Base-by-base conservation (phyloP, 2,113 vertebrate genomes). In the Gasterosteus aculeatus region DNA sequence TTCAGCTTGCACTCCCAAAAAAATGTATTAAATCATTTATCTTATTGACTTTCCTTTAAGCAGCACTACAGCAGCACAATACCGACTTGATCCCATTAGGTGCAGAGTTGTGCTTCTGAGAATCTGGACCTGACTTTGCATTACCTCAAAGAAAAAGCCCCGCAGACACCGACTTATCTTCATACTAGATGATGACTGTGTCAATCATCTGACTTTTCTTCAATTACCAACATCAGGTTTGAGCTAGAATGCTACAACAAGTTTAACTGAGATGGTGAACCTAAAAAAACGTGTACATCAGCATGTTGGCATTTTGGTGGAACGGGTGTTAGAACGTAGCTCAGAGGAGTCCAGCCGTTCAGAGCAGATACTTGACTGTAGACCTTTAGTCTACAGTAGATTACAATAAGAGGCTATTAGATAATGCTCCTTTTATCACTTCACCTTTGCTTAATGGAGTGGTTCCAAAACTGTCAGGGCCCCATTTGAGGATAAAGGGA, bases 1-100 rank as follows among this genome's bases (percentile, higher is more conserved):
- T 46, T 84, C 54, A 41, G 57, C 58, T 57, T 63, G 44, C 61
- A 81, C 62, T 66, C 61, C 72, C n/a, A 35, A 65, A 77, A 77
- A 78, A 70, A 6, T 14, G 0, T 16, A 41, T 54, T 47, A 47
- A 73, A 80, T 69, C 16, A 71, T 71, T 81, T 74, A 18, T 78
- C 47, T 69, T 63, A 31, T 53, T 68, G 53, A 16, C 53, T 77
- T 69, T 41, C 11, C 1, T 49, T 15, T 41, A 33, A 53, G 58
- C 3, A 67, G 54, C 29, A 69, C 51, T 38, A 16, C n/a, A 69
- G 59, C 46, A 57, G 71, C n/a, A 54, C 33, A 15, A 38, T 46
- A 18, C 51, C 22, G 38, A 59, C 5, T 80, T 35, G 51, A 41
- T 59, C 15, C 10, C 44, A 78, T 41, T 62, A 44, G 39, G 31